Conservation (phyloP, 2,797 vertebrate species). For the Podargus strigoides region DNA sequence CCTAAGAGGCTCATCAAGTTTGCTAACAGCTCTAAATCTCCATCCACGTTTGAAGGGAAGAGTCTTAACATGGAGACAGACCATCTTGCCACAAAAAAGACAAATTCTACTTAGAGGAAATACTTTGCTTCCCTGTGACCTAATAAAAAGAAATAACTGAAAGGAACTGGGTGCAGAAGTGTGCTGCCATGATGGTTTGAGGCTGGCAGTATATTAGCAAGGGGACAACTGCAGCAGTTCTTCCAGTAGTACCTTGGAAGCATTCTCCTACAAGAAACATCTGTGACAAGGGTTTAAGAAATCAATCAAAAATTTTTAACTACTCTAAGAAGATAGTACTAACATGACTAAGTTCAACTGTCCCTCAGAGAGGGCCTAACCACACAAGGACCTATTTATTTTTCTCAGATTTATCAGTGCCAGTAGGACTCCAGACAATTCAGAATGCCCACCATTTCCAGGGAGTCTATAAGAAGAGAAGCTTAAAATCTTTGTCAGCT, state of each 20-base stretch:
- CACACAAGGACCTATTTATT: background rate
- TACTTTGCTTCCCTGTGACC: background rate
- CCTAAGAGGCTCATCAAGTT: background rate
- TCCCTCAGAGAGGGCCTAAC: background rate
- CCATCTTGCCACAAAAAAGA: background rate
- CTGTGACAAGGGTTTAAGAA: background rate
- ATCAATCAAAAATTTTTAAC: background rate
- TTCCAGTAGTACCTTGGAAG: background rate
- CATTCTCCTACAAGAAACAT: background rate
- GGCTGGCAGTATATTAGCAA: background rate
- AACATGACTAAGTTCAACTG: background rate
- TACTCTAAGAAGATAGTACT: background rate
- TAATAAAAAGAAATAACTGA: background rate
- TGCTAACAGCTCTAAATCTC: background rate
- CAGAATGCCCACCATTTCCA: background rate
- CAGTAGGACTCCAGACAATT: background rate
- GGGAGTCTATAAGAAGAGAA: rapidly evolving
- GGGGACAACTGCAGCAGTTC: background rate
- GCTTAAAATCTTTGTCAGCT: background rate
- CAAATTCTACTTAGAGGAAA: background rate
- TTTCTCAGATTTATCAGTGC: background rate
- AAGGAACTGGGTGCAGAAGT: background rate
- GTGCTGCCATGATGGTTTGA: background rate
- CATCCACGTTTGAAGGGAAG: background rate
- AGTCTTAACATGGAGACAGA: background rate